Conservation (phyloP, 1,140 invertebrate genomes). For the Drosophila bipectinata region DNA sequence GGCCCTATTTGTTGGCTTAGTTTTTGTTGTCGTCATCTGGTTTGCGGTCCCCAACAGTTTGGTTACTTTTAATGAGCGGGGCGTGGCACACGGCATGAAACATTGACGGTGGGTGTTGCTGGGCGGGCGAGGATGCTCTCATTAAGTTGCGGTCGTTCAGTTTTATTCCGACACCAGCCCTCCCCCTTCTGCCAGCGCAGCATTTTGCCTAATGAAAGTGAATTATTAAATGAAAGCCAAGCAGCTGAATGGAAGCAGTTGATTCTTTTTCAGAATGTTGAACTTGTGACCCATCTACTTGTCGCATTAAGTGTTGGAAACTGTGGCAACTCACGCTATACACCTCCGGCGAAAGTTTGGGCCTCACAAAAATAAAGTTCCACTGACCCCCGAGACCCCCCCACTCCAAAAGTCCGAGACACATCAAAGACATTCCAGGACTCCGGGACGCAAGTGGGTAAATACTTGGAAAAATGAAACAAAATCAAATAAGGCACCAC, state of each 20-base stretch:
- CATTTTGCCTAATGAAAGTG: slow-evolving; percentile 59
- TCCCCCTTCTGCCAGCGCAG: slow-evolving; percentile 4
- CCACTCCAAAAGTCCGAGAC: not conserved
- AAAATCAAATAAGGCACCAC: slow-evolving; percentile 18
- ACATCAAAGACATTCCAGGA: slow-evolving; percentile 37
- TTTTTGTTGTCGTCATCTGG: slow-evolving; percentile 68
- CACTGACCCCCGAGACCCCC: slow-evolving; percentile 12
- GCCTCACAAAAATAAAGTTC: slow-evolving; percentile 2
- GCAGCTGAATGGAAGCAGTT: slow-evolving; percentile 30
- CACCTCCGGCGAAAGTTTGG: not conserved
- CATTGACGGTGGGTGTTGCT: slow-evolving; percentile 10
- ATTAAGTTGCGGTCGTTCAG: slow-evolving; percentile 75
- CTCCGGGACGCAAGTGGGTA: slow-evolving; percentile 23
- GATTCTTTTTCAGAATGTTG: slow-evolving; percentile 29
- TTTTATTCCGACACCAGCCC: slow-evolving; percentile 60
- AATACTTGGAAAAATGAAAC: slow-evolving; percentile 35
- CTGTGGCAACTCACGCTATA: too few relatives aligned
- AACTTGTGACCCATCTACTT: slow-evolving; percentile 36
- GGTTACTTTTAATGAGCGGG: slow-evolving; percentile 78
- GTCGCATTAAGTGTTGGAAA: slow-evolving; percentile 13
- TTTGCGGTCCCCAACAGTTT: slow-evolving; percentile 68
- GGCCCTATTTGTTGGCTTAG: slow-evolving; percentile 23
- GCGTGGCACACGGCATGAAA: slow-evolving; percentile 50
- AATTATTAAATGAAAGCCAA: slow-evolving; percentile 63
- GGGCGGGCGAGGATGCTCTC: slow-evolving; percentile 43